Evolutionary conservation across 2,888 invertebrate genomes (phyloP), one percentile per base, ranked within the genome.

Genomic region (Pandemis cinnamomeana): DNA sequence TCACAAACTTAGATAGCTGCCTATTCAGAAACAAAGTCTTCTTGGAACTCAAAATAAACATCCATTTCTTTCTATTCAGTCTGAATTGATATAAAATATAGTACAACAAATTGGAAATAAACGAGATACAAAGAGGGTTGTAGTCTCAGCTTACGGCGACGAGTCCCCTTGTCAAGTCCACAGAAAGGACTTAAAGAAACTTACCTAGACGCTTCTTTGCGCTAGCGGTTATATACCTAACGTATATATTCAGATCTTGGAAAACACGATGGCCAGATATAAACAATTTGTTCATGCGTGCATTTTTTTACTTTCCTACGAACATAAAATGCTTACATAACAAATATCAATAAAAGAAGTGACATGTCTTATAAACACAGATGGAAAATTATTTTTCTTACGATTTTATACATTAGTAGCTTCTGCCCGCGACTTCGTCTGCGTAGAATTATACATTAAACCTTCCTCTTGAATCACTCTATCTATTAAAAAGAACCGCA

Each of bases 71-170:
- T 71, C 75, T 80, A 80, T 79, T 79, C 77, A 78, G 71, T 78
- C 81, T 80, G 81, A 83, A 82, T 82, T 81, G 86, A 86, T 84
- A 86, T 83, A 85, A 86, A 69, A 61, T 69, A 86, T 85, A 84
- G 85, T 84, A 81, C 83, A 83, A 82, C 84, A 87, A 87, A 89
- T 89, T 86, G 87, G 83, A 86, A 87, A 86, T 85, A 87, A 87
- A 87, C 85, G 87, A 86, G 84, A 80, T 83, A 84, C 82, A 84
- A 86, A 86, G 86, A 86, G 80, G 85, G 83, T 79, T 73, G 80
- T 55, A 63, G 71, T 77, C 78, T 81, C 77, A 67, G 78, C 80
- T 82, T 76, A 78, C 66, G 48, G 73, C 41, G 44, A 68, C 55
- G 76, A 76, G 77, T 78, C 81, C 85, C 86, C 61, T 61, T 75